A percentile compares a stretch with the other conserved stretches of the same genome.
Evolutionary conservation across 2,797 vertebrate species (phyloP).

Genomic region (Tokudaia tokunoshimensis): DNA sequence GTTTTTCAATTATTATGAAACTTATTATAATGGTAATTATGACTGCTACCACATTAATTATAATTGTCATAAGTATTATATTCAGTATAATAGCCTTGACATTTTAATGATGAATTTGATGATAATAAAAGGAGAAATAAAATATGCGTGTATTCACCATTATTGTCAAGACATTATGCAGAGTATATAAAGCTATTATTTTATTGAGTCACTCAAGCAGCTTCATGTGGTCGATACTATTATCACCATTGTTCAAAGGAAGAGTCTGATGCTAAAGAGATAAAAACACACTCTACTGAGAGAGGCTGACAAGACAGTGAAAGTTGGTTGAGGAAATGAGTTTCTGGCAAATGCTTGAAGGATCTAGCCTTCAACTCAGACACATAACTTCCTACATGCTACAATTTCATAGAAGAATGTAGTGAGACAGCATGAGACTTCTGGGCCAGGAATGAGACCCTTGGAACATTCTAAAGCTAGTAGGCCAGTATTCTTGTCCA

Average conservation of each 20-base stretch:
- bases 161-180: not conserved
- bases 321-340: not conserved
- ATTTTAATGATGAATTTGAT: not conserved
- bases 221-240: not conserved
- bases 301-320: slow-evolving; percentile 9
- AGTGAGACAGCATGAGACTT: not conserved
- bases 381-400: not conserved
- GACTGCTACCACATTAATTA: not conserved
- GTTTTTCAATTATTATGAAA: not conserved
- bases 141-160: not conserved
- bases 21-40: slow-evolving; percentile 1
- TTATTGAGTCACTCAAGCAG: slow-evolving; percentile 4
- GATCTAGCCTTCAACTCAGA: not conserved
- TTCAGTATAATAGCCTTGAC: not conserved
- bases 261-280: not conserved
- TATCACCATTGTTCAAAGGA: not conserved
- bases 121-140: not conserved
- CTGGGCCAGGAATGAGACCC: not conserved
- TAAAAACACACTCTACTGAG: not conserved
- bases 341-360: not conserved
- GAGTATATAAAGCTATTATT: slow-evolving; percentile 17
- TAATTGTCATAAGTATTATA: not conserved
- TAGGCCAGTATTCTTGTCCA: not conserved
- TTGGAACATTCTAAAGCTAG: not conserved
- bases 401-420: not conserved